Percentiles rank a stretch among this genome's conserved stretches.
These are phyloP conservation scores for Trachemys scripta DNA, from an alignment of 2,113 vertebrate genomes.

Conservation along the genomic window DNA sequence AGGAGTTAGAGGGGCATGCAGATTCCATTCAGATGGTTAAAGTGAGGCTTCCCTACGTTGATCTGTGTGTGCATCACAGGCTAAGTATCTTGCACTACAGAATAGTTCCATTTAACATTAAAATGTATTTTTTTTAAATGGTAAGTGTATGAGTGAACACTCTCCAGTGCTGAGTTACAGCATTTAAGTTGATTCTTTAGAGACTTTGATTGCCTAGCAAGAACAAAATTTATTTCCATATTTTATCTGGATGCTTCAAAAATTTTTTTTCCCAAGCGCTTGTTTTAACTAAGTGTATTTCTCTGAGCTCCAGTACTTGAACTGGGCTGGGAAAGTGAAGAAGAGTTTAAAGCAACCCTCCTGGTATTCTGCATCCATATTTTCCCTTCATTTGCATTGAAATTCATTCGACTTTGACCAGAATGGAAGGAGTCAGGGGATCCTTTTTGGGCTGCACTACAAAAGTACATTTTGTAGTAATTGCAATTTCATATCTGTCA, in stretches of 20 bases:
- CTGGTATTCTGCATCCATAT: neutral
- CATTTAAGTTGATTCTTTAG: neutral
- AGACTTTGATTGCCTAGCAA: neutral
- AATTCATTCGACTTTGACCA: neutral
- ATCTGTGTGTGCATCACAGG: too few species aligned
- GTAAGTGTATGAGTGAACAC: neutral
- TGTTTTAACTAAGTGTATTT: neutral
- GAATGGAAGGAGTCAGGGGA: neutral
- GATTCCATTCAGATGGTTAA: fast-evolving
- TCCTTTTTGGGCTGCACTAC: neutral
- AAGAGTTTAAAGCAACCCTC: neutral
- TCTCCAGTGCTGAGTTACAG: neutral
- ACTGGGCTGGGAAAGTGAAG: neutral
- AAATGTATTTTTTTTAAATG: neutral
- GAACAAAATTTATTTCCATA: neutral
- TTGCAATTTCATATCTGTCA: neutral
- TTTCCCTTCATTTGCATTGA: neutral
- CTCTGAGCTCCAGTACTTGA: neutral
- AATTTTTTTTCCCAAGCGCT: neutral
- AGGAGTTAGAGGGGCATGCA: neutral
- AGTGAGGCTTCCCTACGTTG: neutral
- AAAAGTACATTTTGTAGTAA: neutral
- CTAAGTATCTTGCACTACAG: neutral
- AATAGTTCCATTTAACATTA: neutral
- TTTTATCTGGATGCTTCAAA: neutral